These are phyloP conservation scores for Clamator glandarius DNA, from an alignment of 2,797 vertebrate species.

Conservation along the genomic window DNA sequence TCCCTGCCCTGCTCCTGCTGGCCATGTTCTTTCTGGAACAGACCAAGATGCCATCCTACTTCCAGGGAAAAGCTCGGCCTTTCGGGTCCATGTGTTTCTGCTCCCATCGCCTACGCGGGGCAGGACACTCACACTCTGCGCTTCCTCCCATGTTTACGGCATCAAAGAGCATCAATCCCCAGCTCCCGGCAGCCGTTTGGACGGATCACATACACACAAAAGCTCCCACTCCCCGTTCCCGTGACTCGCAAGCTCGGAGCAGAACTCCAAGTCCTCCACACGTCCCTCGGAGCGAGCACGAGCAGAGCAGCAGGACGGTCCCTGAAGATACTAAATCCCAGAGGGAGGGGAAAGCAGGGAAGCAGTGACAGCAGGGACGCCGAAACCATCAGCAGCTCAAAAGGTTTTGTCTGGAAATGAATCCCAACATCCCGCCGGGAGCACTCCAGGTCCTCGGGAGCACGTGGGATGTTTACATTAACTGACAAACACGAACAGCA, in stretches of 20 bases:
- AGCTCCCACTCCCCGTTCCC: neutral
- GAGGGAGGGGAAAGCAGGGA: neutral
- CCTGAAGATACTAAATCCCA: conserved; percentile 3
- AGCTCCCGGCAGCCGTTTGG: neutral
- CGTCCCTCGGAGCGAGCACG: conserved; percentile 8
- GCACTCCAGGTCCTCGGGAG: neutral
- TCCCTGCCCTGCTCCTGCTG: too few species aligned
- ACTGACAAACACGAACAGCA: neutral
- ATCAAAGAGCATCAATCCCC: neutral
- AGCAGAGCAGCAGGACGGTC: neutral
- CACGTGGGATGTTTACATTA: neutral
- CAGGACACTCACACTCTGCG: neutral
- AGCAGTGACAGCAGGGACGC: neutral
- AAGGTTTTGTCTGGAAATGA: neutral
- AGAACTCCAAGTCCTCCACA: neutral
- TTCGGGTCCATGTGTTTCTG: neutral
- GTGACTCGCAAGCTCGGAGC: neutral
- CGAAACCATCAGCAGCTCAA: neutral
- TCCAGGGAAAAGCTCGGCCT: neutral
- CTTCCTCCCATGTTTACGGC: neutral
- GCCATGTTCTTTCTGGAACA: too few species aligned
- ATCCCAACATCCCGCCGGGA: neutral
- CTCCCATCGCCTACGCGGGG: neutral
- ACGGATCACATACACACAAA: neutral
- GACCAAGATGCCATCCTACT: neutral